Conservation (phyloP, 2,797 vertebrate genomes). For the Lacerta viridis region DNA sequence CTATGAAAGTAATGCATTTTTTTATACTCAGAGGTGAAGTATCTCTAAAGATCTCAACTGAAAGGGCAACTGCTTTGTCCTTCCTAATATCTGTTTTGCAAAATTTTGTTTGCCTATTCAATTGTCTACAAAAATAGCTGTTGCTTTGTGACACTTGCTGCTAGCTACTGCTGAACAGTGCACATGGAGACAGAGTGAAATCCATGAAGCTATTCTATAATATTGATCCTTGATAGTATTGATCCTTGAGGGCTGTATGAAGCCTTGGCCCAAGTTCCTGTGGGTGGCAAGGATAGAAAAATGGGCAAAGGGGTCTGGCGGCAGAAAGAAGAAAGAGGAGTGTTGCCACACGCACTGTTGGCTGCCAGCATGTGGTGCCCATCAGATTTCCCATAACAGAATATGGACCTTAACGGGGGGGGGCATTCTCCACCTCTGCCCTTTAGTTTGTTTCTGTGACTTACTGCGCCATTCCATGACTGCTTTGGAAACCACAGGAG, state of each 20-base stretch:
- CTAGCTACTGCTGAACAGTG: neutral
- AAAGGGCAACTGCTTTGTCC: neutral
- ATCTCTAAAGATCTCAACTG: neutral
- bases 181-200: neutral
- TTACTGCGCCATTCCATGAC: too few relatives aligned
- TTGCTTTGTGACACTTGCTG: neutral
- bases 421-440: too few relatives aligned
- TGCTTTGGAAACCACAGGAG: neutral
- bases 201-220: neutral
- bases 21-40: neutral
- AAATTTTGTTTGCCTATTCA: conserved; percentile 26
- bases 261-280: too few relatives aligned
- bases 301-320: too few relatives aligned
- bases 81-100: conserved; percentile 31
- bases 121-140: neutral
- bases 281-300: too few relatives aligned
- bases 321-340: too few relatives aligned
- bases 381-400: too few relatives aligned
- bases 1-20: conserved; percentile 5
- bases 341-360: too few relatives aligned
- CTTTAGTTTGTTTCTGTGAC: neutral
- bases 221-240: too few relatives aligned
- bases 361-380: too few relatives aligned
- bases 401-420: too few relatives aligned
- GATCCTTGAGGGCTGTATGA: too few relatives aligned